These are phyloP conservation scores for Sisor rabdophorus DNA, from an alignment of 2,113 vertebrate genomes.

Conservation along the genomic window DNA sequence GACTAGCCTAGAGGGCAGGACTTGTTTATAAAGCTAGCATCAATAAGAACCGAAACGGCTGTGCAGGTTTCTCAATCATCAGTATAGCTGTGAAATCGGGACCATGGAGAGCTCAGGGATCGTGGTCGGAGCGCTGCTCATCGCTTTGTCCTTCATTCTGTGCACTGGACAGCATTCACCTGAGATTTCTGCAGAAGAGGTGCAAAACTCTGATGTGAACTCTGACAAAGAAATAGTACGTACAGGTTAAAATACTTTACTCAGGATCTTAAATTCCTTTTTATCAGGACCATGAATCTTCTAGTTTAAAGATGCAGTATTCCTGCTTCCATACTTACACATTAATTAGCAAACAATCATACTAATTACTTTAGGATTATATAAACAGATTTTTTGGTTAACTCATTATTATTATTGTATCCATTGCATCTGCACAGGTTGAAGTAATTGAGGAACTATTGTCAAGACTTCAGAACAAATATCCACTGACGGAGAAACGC, in stretches of 20 bases:
- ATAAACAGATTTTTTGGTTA: background rate
- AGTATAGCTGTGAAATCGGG: background rate
- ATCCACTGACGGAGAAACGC: constrained; percentile 65
- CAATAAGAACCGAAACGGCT: background rate
- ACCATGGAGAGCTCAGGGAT: constrained; percentile 66
- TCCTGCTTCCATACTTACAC: background rate
- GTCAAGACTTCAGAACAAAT: constrained; percentile 55
- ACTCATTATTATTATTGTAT: background rate
- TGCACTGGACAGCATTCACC: constrained; percentile 60
- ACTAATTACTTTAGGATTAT: background rate
- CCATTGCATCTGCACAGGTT: constrained; percentile 51
- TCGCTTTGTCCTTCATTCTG: constrained; percentile 52
- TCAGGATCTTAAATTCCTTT: background rate
- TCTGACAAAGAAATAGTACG: constrained; percentile 69
- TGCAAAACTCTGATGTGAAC: constrained; percentile 51
- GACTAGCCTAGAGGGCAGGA: constrained; percentile 40
- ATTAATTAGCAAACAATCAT: background rate
- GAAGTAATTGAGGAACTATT: constrained; percentile 69
- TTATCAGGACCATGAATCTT: background rate
- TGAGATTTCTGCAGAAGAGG: constrained; percentile 62
- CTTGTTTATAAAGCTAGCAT: constrained; percentile 44
- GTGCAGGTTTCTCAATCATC: background rate
- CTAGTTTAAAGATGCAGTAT: background rate
- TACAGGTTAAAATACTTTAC: constrained; percentile 1
- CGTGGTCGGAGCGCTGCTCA: constrained; percentile 57